Evolutionary conservation across 1,140 invertebrate genomes (phyloP), one percentile per base, ranked within the genome.

Genomic region (Drosophila auraria): DNA sequence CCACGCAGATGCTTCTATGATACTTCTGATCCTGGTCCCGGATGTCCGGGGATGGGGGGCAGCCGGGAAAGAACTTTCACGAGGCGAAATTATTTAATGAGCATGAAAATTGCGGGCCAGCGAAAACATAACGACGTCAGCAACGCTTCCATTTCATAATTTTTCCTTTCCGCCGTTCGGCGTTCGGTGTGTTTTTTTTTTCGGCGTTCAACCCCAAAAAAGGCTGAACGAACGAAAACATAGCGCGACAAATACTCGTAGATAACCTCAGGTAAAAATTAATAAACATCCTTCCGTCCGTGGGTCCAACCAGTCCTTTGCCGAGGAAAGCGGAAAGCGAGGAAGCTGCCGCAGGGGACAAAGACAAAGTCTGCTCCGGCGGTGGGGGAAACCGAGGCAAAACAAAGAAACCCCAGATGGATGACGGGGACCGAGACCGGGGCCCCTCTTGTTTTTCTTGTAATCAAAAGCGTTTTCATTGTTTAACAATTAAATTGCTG

Each of bases 401-500:
- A 87, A 80, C 56, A 73, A 73, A 75, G 78, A 50, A 23, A 23
- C 42, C 44, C 58, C 58, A 60, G 56, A 62, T 51, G 49, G 44
- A 38, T 54, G 23, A n/a, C 33, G 27, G 20, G 12, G 54, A 42
- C 20, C 20, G 20, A 20, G 27, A 6, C 27, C 27, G 27, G 6
- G 3, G 27, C 12, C 50, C 45, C 68, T 56, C 51, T 79, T 89
- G 86, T 89, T 89, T 84, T 89, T 80, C 82, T 90, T 89, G 86
- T 89, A 90, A 89, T 89, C 82, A 89, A 89, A 89, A 89, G 86
- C 86, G 86, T 89, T 89, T 90, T 80, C 82, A 89, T 89, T 89
- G 86, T 89, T 90, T 89, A 90, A 89, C 86, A 89, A 89, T 89
- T 89, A 89, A 89, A 89, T 90, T 90, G 86, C 86, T 90, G 86